Conservation (phyloP, 1,140 invertebrate genomes). For the Goniozus legneri region DNA sequence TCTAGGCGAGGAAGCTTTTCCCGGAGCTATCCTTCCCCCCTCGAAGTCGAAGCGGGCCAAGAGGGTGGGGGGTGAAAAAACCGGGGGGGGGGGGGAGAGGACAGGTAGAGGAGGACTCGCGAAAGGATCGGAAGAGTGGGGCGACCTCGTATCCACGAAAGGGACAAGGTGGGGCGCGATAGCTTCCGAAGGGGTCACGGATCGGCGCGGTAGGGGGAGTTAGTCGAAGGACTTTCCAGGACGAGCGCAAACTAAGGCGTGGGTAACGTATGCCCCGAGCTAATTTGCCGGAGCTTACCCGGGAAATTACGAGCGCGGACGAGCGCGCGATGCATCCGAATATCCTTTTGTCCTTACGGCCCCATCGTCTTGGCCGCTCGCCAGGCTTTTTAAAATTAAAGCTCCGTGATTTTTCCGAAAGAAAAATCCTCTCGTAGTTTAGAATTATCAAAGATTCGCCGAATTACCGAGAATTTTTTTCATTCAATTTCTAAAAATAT, state of each 20-base stretch:
- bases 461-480: too few species aligned
- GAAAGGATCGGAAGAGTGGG: too few species aligned
- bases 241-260: slow-evolving; percentile 21
- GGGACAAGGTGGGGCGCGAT: slow-evolving; percentile 6
- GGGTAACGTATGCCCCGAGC: slow-evolving; percentile 46
- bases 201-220: too few species aligned
- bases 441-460: too few species aligned
- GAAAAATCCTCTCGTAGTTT: too few species aligned
- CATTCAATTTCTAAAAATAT: too few species aligned
- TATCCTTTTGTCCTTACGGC: slow-evolving; percentile 23
- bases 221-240: too few species aligned
- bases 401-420: too few species aligned
- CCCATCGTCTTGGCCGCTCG: too few species aligned
- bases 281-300: slow-evolving; percentile 48
- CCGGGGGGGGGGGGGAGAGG: slow-evolving; percentile 1
- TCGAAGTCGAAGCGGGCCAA: too few species aligned
- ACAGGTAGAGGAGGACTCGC: not conserved
- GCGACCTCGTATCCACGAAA: too few species aligned
- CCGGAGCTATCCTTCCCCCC: not conserved
- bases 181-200: slow-evolving; percentile 1
- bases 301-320: slow-evolving; percentile 42
- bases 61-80: not conserved
- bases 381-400: too few species aligned
- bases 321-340: slow-evolving; percentile 43
- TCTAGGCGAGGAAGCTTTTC: slow-evolving; percentile 19